phyloP scores from a whole-genome alignment of 2,888 invertebrate species.

The Protodeltote pygarga region DNA sequence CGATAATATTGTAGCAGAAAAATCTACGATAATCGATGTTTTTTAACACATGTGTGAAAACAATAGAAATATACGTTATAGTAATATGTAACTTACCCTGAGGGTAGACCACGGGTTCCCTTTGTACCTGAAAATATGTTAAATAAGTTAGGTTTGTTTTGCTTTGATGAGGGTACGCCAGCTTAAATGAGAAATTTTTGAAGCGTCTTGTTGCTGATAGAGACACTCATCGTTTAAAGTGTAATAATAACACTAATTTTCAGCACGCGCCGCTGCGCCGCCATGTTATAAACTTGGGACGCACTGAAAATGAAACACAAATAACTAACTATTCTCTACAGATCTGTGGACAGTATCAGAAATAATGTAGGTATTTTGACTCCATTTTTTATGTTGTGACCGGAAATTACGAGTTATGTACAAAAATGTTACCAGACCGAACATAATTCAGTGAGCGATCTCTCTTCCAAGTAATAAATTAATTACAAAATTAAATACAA shows the following conservation, averaged over 20 bases:
- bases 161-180: conserved; percentile 34
- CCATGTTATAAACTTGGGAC: too few relatives aligned
- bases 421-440: too few relatives aligned
- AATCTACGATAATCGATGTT: conserved; percentile 12
- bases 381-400: too few relatives aligned
- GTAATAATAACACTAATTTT: conserved; percentile 11
- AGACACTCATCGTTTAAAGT: conserved; percentile 8
- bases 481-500: too few relatives aligned
- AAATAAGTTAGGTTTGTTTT: conserved; percentile 45
- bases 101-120: conserved; percentile 42
- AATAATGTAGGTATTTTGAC: too few relatives aligned
- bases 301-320: too few relatives aligned
- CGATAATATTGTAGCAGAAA: conserved; percentile 12
- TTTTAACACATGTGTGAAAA: conserved; percentile 24
- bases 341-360: too few relatives aligned
- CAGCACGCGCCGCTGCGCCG: too few relatives aligned
- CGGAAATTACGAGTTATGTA: too few relatives aligned
- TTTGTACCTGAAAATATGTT: conserved; percentile 51
- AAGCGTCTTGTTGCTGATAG: conserved; percentile 25
- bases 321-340: too few relatives aligned
- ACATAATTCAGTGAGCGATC: too few relatives aligned
- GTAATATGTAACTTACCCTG: conserved; percentile 41
- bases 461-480: too few relatives aligned
- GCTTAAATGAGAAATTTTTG: conserved; percentile 23
- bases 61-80: conserved; percentile 32